Evolutionary conservation across 2,113 vertebrate genomes (phyloP).

Genomic region (Mus spicilegus): DNA sequence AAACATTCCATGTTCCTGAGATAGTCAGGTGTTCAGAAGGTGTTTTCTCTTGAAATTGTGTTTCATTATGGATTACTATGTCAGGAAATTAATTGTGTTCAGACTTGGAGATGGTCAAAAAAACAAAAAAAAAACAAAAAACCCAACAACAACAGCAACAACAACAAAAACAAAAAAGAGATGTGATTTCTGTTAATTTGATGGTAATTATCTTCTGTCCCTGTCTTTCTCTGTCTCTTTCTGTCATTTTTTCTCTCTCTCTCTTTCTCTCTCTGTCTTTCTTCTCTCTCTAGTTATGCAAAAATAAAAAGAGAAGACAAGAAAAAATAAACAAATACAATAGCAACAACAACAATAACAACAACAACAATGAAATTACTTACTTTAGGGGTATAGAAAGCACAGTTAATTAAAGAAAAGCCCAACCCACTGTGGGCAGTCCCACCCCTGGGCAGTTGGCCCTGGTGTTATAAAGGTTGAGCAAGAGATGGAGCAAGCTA

Average conservation of each 20-base stretch:
- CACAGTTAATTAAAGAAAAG: neutral
- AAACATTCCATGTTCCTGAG: conserved; percentile 55
- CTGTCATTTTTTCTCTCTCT: neutral
- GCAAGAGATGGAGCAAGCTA: neutral
- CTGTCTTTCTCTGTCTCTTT: neutral
- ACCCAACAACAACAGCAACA: too few species aligned
- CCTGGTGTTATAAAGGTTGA: neutral
- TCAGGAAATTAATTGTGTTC: conserved; percentile 50
- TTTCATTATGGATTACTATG: neutral
- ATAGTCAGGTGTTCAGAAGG: conserved; percentile 57
- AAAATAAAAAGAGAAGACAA: too few species aligned
- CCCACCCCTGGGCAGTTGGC: neutral
- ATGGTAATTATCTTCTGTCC: neutral
- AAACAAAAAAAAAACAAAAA: neutral
- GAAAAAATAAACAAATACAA: too few species aligned
- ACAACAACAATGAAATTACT: too few species aligned
- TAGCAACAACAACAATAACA: too few species aligned
- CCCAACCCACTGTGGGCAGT: neutral
- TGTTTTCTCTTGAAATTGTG: conserved; percentile 40
- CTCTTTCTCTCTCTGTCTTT: neutral
- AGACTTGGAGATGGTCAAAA: conserved; percentile 14
- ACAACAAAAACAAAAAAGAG: neutral
- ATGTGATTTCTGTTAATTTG: conserved; percentile 47
- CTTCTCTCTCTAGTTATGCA: neutral
- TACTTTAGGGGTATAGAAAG: neutral